These are phyloP conservation scores for Oreohelix idahoensis DNA, from an alignment of 1,140 invertebrate species.

Conservation along the genomic window DNA sequence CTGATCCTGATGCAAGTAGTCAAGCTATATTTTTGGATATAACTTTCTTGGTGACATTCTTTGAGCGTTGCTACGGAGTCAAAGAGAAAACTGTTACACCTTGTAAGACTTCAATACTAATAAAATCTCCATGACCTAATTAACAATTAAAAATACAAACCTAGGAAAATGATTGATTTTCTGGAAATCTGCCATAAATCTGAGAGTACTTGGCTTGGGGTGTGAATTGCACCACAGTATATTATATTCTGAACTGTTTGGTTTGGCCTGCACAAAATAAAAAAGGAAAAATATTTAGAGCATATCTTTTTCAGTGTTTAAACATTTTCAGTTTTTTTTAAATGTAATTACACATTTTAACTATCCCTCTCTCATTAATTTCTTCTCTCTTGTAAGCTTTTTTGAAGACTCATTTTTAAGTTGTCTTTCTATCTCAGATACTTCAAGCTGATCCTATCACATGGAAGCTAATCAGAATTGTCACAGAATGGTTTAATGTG, in stretches of 20 bases:
- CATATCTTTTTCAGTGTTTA: neutral
- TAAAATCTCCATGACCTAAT: too few species aligned
- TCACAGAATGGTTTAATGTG: too few species aligned
- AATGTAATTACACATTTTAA: neutral
- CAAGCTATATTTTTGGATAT: too few species aligned
- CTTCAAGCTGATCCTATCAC: too few species aligned
- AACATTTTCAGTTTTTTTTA: neutral
- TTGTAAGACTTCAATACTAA: too few species aligned
- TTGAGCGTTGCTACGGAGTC: too few species aligned
- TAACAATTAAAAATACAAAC: conserved; percentile 74
- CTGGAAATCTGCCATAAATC: conserved; percentile 86
- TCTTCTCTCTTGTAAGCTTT: neutral
- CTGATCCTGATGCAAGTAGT: too few species aligned
- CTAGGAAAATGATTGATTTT: conserved; percentile 95
- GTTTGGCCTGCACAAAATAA: conserved; percentile 60
- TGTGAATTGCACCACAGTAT: conserved; percentile 92
- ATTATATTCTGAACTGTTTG: conserved; percentile 83
- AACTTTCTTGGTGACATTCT: too few species aligned
- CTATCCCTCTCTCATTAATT: neutral
- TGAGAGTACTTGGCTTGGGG: conserved; percentile 88
- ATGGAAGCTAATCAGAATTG: too few species aligned
- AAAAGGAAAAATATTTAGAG: neutral
- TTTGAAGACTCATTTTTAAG: neutral
- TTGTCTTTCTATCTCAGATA: too few species aligned
- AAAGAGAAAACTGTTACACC: too few species aligned